Evolutionary conservation across 2,888 invertebrate species (phyloP), one percentile per base, ranked within the genome.

Genomic region (Drosophila glabriapex): DNA sequence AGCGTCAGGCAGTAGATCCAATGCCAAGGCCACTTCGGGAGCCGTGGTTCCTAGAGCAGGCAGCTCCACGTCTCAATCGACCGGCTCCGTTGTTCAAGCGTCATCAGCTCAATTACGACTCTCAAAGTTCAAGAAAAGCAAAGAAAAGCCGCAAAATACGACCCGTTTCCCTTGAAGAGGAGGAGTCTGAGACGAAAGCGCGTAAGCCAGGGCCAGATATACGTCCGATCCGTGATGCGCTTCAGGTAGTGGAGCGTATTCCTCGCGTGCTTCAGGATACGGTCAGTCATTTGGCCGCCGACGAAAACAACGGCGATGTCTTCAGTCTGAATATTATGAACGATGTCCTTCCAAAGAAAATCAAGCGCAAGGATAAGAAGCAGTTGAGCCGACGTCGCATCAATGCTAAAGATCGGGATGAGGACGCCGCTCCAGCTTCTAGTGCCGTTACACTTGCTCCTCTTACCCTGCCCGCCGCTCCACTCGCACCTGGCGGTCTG

Each of bases 201-300:
- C 55, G 46, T 25, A 69, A 60, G 4, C n/a, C 58, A 0, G 65
- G 52, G 19, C 63, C 56, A 14, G 87, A 85, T 7, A 86, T 89
- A n/a, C 85, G 85, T 0, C 80, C 85, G 0, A 35, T 85, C 1
- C 85, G 89, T 0, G 85, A 90, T 68, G 87, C 91, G 0, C 22
- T 87, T 19, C 72, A 90, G 35, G 87, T 87, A 4, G 87, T 87
- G 16, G 85, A 90, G 22, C 89, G 82, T 2, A 76, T 87, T 60
- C 87, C 87, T 1, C 75, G 74, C 10, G 91, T 90, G 14, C 68
- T 90, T 0, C 87, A 87, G 43, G 87, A 87, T 9, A 90, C 91
- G 1, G 85, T 87, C 0, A 86, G 37, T 37, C 85, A 82, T 22
- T 64, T 90, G 31, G 61, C 89, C 9, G 49, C 74, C 31, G 89